Evolutionary conservation across 2,797 vertebrate genomes (phyloP), one percentile per base, ranked within the genome.

Genomic region (Rousettus madagascariensis): DNA sequence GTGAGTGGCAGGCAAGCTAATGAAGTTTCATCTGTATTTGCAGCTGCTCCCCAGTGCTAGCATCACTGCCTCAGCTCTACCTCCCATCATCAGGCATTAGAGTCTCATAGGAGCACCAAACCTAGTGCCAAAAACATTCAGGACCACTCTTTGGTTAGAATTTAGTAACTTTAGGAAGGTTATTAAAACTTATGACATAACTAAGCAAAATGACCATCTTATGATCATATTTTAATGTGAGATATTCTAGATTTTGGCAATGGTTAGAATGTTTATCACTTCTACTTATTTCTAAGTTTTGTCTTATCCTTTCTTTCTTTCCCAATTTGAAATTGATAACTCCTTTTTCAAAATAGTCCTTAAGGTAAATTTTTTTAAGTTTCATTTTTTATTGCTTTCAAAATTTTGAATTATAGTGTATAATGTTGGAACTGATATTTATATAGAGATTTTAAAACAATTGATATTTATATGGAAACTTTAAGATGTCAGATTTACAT

Each of bases 401-500:
- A 17, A 68, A 9, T 68, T 6, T 79, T 78, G 15, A 93, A 49
- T 69, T 86, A 36, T 28, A 88, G 11, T 38, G 3, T 61, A 12
- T 86, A 63, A 38, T 71, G 38, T 93, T 95, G 65, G 8, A 55
- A 69, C 49, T 87, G n/a, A 72, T 82, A 68, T 46, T 92, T 96
- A 38, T 59, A 33, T 79, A 12, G 79, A 61, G 16, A 12, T 30
- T 90, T 96, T 10, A 65, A 38, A 85, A 80, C n/a, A 68, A 12
- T 19, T 43, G 15, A 16, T 90, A 28, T 57, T 80, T 91, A 57
- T 24, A 63, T 82, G n/a, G 69, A 82, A 79, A 90, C 43, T 74
- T 79, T 43, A 86, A 90, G 63, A 20, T 30, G 71, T 8, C 72
- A 15, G 41, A 65, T 43, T 91, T 95, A 41, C 30, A 33, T 79